Evolutionary conservation across 1,140 invertebrate species (phyloP).

Genomic region (Eriosoma lanigerum): DNA sequence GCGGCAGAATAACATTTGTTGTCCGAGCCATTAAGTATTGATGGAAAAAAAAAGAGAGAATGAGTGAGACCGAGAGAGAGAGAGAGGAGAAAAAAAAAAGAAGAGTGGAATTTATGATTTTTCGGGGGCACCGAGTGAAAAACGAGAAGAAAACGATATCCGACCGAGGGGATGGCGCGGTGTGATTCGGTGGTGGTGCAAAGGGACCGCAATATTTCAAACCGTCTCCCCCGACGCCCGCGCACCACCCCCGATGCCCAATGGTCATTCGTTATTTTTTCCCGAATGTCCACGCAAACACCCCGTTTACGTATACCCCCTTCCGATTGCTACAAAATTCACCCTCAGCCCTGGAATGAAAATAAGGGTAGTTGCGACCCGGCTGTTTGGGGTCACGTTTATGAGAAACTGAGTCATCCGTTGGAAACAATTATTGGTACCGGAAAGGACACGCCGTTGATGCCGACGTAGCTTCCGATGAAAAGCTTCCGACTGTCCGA

Average conservation of each 20-base stretch:
- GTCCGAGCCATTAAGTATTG: conserved; percentile 52
- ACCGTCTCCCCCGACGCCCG: conserved; percentile 20
- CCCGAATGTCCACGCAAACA: conserved; percentile 51
- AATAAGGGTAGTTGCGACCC: conserved; percentile 44
- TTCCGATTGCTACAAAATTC: conserved; percentile 29
- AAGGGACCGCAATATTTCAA: conserved; percentile 50
- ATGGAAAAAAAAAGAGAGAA: conserved; percentile 42
- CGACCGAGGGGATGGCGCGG: not conserved
- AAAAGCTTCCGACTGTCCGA: not conserved
- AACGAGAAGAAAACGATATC: conserved; percentile 52
- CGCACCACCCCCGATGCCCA: not conserved
- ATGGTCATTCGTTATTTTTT: conserved; percentile 51
- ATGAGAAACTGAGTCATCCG: conserved; percentile 51
- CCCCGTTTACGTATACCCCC: conserved; percentile 50
- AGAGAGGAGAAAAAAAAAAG: not conserved
- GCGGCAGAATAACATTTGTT: conserved; percentile 48
- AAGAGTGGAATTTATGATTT: conserved; percentile 51
- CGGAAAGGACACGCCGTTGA: conserved; percentile 11
- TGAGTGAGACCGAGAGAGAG: not conserved
- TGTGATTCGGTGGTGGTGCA: conserved; percentile 2
- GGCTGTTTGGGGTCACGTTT: conserved; percentile 38
- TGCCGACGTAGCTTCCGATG: not conserved
- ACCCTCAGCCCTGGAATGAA: conserved; percentile 37
- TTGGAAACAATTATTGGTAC: conserved; percentile 41
- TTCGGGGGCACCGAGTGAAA: conserved; percentile 50